phyloP scores from a whole-genome alignment of 2,113 vertebrate species.

The Coracopsis vasa region DNA sequence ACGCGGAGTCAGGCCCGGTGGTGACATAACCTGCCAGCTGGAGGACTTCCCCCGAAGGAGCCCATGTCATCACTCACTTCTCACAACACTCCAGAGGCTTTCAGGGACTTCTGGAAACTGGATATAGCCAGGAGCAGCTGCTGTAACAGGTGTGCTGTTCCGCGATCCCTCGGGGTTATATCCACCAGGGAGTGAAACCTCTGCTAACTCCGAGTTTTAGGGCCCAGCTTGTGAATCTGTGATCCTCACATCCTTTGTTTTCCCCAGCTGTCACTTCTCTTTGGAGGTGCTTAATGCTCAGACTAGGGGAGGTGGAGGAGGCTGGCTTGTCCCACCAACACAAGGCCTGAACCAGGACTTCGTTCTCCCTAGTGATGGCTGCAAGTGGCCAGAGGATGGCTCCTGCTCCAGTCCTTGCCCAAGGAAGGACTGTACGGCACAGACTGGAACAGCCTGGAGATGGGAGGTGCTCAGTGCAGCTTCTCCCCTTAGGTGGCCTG shows the following conservation, averaged over 20 bases:
- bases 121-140: slow-evolving; percentile 29
- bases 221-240: background rate
- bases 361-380: background rate
- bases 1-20: background rate
- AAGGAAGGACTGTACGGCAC: accelerated
- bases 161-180: background rate
- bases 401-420: background rate
- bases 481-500: background rate
- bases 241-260: background rate
- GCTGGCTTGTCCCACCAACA: background rate
- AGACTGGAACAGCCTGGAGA: background rate
- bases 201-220: background rate
- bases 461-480: background rate
- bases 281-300: background rate
- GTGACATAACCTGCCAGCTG: slow-evolving; percentile 41
- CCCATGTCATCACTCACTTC: background rate
- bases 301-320: background rate
- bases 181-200: background rate
- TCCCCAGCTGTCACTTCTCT: background rate
- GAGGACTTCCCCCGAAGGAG: background rate
- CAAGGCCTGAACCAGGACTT: background rate
- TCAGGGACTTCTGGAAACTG: slow-evolving; percentile 52
- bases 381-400: accelerated
- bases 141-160: slow-evolving; percentile 12
- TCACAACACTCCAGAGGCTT: slow-evolving; percentile 8